phyloP scores from a whole-genome alignment of 2,888 invertebrate species.

The Drosophila subsilvestris region DNA sequence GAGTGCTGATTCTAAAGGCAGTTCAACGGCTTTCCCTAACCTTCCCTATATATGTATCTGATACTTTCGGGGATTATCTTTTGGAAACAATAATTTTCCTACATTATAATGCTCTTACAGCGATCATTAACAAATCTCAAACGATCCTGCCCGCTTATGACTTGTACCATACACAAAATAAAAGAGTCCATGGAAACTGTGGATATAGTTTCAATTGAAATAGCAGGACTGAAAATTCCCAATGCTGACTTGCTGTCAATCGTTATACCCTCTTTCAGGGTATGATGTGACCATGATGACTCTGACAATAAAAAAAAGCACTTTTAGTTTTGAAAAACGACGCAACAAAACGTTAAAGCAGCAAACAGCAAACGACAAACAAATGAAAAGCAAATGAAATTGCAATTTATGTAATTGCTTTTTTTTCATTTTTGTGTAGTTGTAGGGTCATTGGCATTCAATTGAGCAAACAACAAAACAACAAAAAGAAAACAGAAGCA shows the following conservation, averaged over 20 bases:
- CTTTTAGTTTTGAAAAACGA: slow-evolving; percentile 44
- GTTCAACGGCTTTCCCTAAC: too few species aligned
- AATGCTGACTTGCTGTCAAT: neutral
- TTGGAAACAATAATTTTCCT: too few species aligned
- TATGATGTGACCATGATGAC: slow-evolving; percentile 20
- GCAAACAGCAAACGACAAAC: slow-evolving; percentile 11
- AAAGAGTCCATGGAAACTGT: too few species aligned
- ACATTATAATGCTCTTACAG: too few species aligned
- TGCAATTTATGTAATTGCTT: slow-evolving; percentile 74
- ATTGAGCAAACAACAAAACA: neutral
- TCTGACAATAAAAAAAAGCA: slow-evolving; percentile 27
- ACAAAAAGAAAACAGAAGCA: neutral
- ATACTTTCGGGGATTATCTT: too few species aligned
- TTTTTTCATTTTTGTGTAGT: slow-evolving; percentile 26
- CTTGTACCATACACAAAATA: too few species aligned
- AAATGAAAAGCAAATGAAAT: slow-evolving; percentile 58
- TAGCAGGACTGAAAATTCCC: too few species aligned
- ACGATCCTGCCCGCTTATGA: too few species aligned
- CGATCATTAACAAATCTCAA: too few species aligned
- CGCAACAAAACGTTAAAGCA: slow-evolving; percentile 35
- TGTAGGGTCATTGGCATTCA: slow-evolving; percentile 33
- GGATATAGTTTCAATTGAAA: too few species aligned
- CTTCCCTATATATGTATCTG: too few species aligned
- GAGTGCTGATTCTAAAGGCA: too few species aligned
- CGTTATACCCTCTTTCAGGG: neutral